These are phyloP conservation scores for Drosophila formosana DNA, from an alignment of 2,888 invertebrate genomes.

Conservation along the genomic window DNA sequence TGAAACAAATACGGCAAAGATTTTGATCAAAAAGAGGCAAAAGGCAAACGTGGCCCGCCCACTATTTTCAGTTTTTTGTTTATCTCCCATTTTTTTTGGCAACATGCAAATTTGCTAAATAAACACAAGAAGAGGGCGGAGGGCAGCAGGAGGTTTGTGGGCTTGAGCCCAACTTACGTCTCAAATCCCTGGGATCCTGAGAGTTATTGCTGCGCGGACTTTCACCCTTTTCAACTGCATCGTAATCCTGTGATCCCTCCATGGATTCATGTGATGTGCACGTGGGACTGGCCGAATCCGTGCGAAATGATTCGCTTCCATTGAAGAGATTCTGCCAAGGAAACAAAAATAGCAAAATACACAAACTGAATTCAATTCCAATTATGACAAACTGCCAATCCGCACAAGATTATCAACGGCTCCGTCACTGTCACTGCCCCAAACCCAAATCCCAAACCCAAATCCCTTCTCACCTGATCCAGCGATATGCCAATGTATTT, in stretches of 20 bases:
- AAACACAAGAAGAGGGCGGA: conserved; percentile 29
- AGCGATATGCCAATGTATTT: conserved; percentile 87
- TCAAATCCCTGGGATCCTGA: conserved; percentile 86
- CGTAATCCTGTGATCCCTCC: conserved; percentile 87
- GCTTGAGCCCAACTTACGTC: conserved; percentile 86
- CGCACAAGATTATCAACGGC: conserved; percentile 39
- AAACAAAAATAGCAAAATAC: not conserved
- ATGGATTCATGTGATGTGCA: conserved; percentile 88
- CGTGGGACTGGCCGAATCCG: conserved; percentile 88
- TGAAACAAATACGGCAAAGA: conserved; percentile 73
- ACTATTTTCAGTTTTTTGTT: conserved; percentile 21
- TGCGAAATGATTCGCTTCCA: conserved; percentile 86
- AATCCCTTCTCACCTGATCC: conserved; percentile 82
- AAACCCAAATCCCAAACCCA: not conserved
- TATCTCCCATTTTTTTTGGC: conserved; percentile 49
- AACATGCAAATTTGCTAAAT: conserved; percentile 70
- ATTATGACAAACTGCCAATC: conserved; percentile 76
- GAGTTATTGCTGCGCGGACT: conserved; percentile 85
- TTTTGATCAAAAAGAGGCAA: conserved; percentile 70
- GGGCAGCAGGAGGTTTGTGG: not conserved
- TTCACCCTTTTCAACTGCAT: conserved; percentile 86
- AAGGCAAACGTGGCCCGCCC: conserved; percentile 20
- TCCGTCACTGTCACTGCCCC: not conserved
- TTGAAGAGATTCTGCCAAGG: conserved; percentile 83
- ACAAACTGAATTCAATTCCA: conserved; percentile 45